These are phyloP conservation scores for Zapornia atra DNA, from an alignment of 2,113 vertebrate species.

Conservation along the genomic window DNA sequence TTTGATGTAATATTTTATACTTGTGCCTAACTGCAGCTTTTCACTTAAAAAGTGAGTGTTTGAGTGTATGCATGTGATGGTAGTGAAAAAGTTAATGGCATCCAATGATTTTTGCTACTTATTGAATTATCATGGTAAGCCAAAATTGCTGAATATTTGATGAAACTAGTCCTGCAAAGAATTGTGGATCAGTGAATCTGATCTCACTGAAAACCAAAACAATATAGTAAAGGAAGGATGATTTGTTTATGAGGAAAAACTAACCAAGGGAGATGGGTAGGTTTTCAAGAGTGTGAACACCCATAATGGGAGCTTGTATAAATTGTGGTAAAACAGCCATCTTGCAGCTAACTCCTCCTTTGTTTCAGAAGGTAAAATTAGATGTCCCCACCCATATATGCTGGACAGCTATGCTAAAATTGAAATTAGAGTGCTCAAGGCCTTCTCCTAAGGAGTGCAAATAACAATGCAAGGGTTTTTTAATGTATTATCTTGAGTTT, in stretches of 20 bases:
- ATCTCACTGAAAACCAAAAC: background rate
- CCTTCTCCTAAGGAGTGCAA: background rate
- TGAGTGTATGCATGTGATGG: background rate
- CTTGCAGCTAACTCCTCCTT: background rate
- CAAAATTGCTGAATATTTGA: background rate
- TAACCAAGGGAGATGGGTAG: background rate
- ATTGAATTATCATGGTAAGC: background rate
- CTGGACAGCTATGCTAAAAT: background rate
- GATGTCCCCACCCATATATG: too few relatives aligned
- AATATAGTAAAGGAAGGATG: background rate
- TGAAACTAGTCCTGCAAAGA: background rate
- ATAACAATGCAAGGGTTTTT: background rate
- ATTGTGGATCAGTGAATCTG: background rate
- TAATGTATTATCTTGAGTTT: background rate
- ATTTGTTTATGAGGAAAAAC: background rate
- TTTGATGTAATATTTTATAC: background rate
- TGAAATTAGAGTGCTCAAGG: background rate
- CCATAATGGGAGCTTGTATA: background rate
- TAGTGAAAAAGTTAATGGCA: background rate
- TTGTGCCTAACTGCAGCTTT: background rate
- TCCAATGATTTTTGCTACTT: background rate
- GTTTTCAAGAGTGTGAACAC: background rate
- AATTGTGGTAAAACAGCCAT: background rate
- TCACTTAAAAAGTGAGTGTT: background rate
- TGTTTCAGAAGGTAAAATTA: background rate